Conservation (phyloP, 1,140 invertebrate species). For the Pristionchus pacificus region DNA sequence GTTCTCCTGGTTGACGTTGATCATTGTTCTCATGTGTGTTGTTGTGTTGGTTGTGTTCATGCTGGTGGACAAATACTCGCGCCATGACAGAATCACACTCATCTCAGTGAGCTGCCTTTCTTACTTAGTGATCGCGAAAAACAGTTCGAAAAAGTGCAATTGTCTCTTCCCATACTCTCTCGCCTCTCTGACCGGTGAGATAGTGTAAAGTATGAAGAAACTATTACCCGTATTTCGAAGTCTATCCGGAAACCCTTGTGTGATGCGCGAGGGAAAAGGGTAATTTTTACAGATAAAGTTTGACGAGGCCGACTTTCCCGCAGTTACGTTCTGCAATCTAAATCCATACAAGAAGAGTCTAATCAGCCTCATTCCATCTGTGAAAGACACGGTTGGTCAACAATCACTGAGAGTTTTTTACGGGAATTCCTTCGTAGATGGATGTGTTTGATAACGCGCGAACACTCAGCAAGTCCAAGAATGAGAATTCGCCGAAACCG, state of each 20-base stretch:
- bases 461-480: too few species aligned
- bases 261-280: too few species aligned
- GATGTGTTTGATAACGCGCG: too few species aligned
- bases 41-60: constrained; percentile 11
- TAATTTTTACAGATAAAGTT: constrained; percentile 33
- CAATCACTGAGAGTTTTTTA: too few species aligned
- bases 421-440: too few species aligned
- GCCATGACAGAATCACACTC: constrained; percentile 22
- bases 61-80: constrained; percentile 10
- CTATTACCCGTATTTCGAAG: too few species aligned
- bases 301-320: constrained; percentile 31
- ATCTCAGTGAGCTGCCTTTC: constrained; percentile 28
- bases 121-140: too few species aligned
- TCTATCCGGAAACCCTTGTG: too few species aligned
- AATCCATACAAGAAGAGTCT: constrained; percentile 32
- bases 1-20: constrained; percentile 1
- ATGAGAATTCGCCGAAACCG: too few species aligned
- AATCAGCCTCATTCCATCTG: constrained; percentile 28
- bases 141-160: too few species aligned
- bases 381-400: constrained; percentile 28
- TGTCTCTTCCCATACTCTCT: too few species aligned
- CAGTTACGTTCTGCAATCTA: constrained; percentile 33
- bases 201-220: background rate
- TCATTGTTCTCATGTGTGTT: constrained; percentile 1
- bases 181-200: too few species aligned